phyloP scores from a whole-genome alignment of 2,888 invertebrate genomes.

The Aphidius colemani region DNA sequence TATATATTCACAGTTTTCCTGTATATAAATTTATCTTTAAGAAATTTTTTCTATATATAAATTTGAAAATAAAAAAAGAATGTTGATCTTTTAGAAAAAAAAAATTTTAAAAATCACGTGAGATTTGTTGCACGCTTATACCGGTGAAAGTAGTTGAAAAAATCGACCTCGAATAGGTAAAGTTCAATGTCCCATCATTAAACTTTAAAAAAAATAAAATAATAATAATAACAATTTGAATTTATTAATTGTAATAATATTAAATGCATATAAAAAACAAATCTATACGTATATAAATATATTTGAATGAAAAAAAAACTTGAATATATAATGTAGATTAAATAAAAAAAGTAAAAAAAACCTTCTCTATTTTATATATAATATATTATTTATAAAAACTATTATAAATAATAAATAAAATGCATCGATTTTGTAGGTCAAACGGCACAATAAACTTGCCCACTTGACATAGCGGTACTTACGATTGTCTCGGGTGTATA shows the following conservation, averaged over 20 bases:
- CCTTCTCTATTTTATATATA: too few relatives aligned
- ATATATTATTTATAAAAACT: too few relatives aligned
- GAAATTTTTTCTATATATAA: too few relatives aligned
- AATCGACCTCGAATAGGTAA: constrained; percentile 18
- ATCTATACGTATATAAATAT: too few relatives aligned
- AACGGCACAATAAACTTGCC: constrained; percentile 22
- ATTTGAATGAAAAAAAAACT: too few relatives aligned
- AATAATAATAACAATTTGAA: constrained; percentile 15
- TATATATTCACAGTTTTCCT: neutral
- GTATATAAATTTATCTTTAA: neutral
- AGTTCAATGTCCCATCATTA: constrained; percentile 16
- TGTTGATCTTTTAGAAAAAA: neutral
- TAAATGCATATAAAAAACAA: too few relatives aligned
- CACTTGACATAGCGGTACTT: constrained; percentile 27
- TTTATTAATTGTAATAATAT: neutral
- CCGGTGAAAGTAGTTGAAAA: constrained; percentile 13
- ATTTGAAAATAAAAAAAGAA: neutral
- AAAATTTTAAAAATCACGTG: constrained; percentile 9
- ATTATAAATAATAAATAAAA: constrained; percentile 1
- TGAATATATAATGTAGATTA: too few relatives aligned
- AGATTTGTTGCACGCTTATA: constrained; percentile 7
- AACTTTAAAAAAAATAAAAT: constrained; percentile 1
- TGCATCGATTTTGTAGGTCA: constrained; percentile 29
- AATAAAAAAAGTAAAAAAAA: too few relatives aligned
- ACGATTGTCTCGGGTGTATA: constrained; percentile 26